Evolutionary conservation across 1,140 invertebrate genomes (phyloP), one percentile per base, ranked within the genome.

Genomic region (Calephelis virginiensis): DNA sequence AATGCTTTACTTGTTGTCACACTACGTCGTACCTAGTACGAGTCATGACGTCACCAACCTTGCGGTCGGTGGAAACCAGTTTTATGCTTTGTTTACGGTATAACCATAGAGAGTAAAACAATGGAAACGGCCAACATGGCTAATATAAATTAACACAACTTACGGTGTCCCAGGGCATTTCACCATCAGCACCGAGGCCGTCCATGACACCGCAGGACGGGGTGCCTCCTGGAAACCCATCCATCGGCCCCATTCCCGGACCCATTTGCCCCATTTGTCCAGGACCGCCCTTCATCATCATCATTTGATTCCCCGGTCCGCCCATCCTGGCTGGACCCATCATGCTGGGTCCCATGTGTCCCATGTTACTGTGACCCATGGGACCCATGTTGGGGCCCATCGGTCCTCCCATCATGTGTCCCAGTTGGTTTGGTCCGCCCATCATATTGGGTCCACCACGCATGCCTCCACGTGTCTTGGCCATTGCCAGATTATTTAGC

Each of bases 401-500:
- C 40, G 86, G 83, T 6, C 83, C 83, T 10, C 85, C 87, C 82
- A 90, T 91, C 90, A 91, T 91, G 75, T 89, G 90, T 0, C 88
- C 84, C 88, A 91, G 91, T 66, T 85, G 82, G 56, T 89, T 91
- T 53, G 85, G 86, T 8, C 86, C 89, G 14, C 86, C 84, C 86
- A 92, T 91, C 86, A 90, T 91, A 64, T 87, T 90, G 8, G 89
- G 91, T 0, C 85, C 86, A 7, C 92, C 93, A 28, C 94, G 90
- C 78, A 92, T 92, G 46, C 92, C 94, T 49, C 93, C 92, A 74
- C 95, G 93, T 74, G 94, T 95, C 84, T 96, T 96, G 78, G 95
- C 94, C 91, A 94, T 95, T 14, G 94, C 94, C n/a, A 96, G 86
- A 83, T 94, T 96, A 76, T 95, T 96, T 13, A 96, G 85, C 95